phyloP scores from a whole-genome alignment of 2,113 vertebrate genomes.

The Corapipo altera region DNA sequence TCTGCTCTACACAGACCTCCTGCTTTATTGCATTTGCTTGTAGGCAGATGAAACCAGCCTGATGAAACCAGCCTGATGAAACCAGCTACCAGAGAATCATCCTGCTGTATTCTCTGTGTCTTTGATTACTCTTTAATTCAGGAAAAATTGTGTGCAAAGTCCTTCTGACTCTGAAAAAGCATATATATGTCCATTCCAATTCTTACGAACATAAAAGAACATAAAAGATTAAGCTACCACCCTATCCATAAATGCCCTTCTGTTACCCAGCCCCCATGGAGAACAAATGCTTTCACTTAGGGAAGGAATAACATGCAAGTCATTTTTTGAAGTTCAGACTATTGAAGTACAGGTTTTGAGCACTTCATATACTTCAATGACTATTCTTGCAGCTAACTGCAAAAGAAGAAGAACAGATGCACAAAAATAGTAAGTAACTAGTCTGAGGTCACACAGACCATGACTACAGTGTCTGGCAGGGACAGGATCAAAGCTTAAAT shows the following conservation, averaged over 20 bases:
- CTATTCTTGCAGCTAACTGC: not conserved
- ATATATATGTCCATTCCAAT: not conserved
- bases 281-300: slow-evolving; percentile 2
- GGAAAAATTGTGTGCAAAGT: not conserved
- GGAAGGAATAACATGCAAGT: not conserved
- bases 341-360: not conserved
- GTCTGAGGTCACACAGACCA: not conserved
- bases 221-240: not conserved
- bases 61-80: not conserved
- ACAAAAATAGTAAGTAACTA: not conserved
- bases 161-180: not conserved
- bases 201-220: slow-evolving; percentile 6
- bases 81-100: not conserved
- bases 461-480: not conserved
- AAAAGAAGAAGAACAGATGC: not conserved
- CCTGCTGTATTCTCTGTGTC: not conserved
- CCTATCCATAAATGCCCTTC: not conserved
- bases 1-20: not conserved
- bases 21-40: not conserved
- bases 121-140: not conserved
- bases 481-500: not conserved
- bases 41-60: not conserved
- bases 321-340: slow-evolving; percentile 9
- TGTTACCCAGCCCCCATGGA: not conserved
- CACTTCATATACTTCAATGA: not conserved